Evolutionary conservation across 2,113 vertebrate genomes (phyloP).

Genomic region (Setophaga petechia): DNA sequence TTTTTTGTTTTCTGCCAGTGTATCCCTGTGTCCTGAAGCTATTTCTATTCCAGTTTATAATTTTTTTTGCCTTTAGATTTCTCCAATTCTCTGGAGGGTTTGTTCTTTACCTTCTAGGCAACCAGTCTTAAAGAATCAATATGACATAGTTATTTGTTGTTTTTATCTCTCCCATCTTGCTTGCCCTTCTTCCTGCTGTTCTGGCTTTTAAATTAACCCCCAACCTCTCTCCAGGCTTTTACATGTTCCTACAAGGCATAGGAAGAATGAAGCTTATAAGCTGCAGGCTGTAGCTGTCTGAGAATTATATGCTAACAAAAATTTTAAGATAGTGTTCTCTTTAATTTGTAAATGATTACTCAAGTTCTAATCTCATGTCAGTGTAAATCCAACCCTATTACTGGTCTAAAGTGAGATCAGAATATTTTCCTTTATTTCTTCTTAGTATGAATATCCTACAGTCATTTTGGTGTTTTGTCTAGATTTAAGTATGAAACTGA

Average conservation of each 20-base stretch:
- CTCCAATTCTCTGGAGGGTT: background rate
- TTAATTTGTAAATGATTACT: background rate
- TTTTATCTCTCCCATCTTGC: background rate
- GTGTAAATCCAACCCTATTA: background rate
- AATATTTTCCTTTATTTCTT: background rate
- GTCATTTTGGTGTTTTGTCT: background rate
- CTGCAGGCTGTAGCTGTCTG: background rate
- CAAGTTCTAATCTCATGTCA: background rate
- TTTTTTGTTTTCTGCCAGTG: background rate
- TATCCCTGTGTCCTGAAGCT: background rate
- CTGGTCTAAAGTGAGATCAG: background rate
- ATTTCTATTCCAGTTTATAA: background rate
- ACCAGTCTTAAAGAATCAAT: conserved; percentile 4
- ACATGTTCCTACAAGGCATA: background rate
- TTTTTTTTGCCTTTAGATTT: background rate
- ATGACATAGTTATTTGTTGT: background rate
- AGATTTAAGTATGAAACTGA: background rate
- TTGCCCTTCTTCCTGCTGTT: background rate
- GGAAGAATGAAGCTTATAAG: background rate
- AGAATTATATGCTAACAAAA: background rate
- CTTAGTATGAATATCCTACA: background rate
- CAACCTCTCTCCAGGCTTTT: background rate
- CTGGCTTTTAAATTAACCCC: background rate
- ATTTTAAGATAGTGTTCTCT: background rate
- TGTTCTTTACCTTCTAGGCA: background rate